Evolutionary conservation across 2,113 vertebrate species (phyloP), one percentile per base, ranked within the genome.

Genomic region (Gyps fulvus): DNA sequence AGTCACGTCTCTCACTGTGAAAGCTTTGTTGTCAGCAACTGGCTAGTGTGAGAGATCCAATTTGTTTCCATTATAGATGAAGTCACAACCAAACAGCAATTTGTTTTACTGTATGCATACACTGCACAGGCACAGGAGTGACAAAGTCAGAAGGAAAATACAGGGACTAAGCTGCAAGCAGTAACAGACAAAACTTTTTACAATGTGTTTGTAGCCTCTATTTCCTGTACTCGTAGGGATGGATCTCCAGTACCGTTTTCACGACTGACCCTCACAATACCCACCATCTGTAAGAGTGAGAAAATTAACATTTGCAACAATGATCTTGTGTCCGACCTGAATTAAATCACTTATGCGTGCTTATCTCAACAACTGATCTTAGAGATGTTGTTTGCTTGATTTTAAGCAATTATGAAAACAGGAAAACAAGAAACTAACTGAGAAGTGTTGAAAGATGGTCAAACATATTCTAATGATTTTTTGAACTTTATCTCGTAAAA

Each of bases 21-120:
- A 84, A 62, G 61, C 47, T 26, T 84, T 57, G 15, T 11, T 36
- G 32, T 54, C 73, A 77, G 82, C 36, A 83, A 11, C 69, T 87
- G 14, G 1, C 38, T 57, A 36, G 34, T 20, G 42, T 80, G 43
- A 66, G 17, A 79, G 45, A 85, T 43, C 17, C 50, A 22, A 13
- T 96, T 94, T 94, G 66, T 83, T 83, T 93, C 91, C 36, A 22
- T 85, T 77, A 55, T 16, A 84, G 66, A 85, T 38, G 88, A 85
- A 80, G 63, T 14, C 40, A 70, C 42, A 38, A 63, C 66, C 69
- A 55, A 84, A 32, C 0, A 3, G 26, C 63, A 45, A 27, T 76
- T 72, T 69, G n/a, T 17, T 58, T 79, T 83, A 23, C 34, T 69
- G 15, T 47, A 52, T 59, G 38, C 21, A 17, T 54, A 15, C 0